Base-by-base conservation (phyloP, 2,113 vertebrate species). In the Aptenodytes patagonicus region DNA sequence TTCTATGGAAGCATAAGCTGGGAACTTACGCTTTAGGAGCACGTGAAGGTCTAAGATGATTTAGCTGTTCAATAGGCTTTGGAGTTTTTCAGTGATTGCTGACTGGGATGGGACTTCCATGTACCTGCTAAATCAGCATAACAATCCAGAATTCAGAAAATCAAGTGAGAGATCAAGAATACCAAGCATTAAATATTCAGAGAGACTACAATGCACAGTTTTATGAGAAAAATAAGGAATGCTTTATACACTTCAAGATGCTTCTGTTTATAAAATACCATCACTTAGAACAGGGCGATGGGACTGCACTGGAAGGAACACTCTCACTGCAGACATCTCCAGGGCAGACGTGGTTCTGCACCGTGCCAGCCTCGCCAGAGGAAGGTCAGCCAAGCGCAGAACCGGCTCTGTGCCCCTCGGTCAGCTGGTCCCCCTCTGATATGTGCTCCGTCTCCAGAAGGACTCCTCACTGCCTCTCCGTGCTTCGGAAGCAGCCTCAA, bases 141-240 rank as follows among this genome's bases (percentile, higher is more conserved):
- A 82, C 72, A 87, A 96, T 75, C 49, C 82, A 52, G 81, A 95
- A 89, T 83, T 44, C 42, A 80, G 92, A 51, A 92, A 76, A 91
- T 69, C n/a, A 71, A 96, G 57, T 28, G 83, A 71, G 51, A 95
- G 95, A 83, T 54, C 78, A 81, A 76, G 60, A 96, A 93, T 44
- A 84, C 65, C 83, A 90, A 95, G 77, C 68, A 89, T 95, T 84
- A 85, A 81, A 83, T 69, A 97, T 69, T 76, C 95, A 81, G 81
- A 96, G 95, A 97, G 76, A 94, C 91, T 94, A 95, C 85, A 92
- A 92, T 22, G 84, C 32, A 15, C 97, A 97, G 97, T 96, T 96
- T 78, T 87, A 95, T 31, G n/a, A 96, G 86, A 90, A 95, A 97
- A 98, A 97, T 77, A 92, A 97, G 97, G 98, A 98, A 98, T 97